Percentiles rank a stretch among this genome's conserved stretches.
These are phyloP conservation scores for Erebia epiphron DNA, from an alignment of 2,888 invertebrate species.

Conservation along the genomic window DNA sequence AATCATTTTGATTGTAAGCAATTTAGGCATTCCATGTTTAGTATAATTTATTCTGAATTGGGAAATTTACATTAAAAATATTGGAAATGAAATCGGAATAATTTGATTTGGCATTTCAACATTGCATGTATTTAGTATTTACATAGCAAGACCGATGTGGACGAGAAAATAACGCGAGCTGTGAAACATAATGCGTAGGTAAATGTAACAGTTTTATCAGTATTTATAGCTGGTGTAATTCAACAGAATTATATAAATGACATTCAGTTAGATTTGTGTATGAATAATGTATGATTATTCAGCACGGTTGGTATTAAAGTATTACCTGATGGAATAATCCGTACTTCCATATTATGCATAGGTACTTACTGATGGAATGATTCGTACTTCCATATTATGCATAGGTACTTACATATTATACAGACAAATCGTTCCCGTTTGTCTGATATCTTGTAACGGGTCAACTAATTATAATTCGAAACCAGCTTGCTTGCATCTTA, in stretches of 20 bases:
- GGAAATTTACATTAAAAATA: not conserved
- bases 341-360: not conserved
- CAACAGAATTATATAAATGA: not conserved
- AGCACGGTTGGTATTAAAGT: not conserved
- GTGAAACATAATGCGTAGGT: not conserved
- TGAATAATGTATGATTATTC: not conserved
- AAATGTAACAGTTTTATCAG: not conserved
- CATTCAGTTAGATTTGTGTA: not conserved
- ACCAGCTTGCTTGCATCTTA: no score
- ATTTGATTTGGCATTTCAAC: no score
- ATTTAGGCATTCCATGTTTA: conserved; percentile 12
- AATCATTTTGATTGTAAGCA: conserved; percentile 17
- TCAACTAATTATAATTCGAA: no score
- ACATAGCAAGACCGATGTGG: no score
- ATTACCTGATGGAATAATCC: not conserved
- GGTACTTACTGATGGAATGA: no score
- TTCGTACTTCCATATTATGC: no score
- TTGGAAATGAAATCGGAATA: not conserved
- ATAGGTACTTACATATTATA: no score
- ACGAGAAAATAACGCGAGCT: no score
- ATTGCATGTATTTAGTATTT: no score
- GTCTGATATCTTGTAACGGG: no score
- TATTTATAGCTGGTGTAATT: not conserved
- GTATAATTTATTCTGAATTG: not conserved
- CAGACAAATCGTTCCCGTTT: no score